Evolutionary conservation across 2,888 invertebrate species (phyloP).

Genomic region (Omphaloscelis lunosa): DNA sequence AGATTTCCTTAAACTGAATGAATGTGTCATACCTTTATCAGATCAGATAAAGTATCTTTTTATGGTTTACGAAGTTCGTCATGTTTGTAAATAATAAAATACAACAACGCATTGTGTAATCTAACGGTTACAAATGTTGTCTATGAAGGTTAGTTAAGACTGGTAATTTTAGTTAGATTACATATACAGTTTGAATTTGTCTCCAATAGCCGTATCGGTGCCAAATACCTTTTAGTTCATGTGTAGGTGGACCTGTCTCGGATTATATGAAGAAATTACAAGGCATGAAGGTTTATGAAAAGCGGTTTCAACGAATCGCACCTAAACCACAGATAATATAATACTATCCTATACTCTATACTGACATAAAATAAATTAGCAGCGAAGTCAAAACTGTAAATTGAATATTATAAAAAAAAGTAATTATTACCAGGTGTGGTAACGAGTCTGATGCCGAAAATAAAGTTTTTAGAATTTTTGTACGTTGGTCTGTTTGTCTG

Average conservation of each 20-base stretch:
- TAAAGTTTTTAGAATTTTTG: no score
- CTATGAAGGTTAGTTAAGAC: constrained; percentile 46
- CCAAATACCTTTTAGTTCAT: constrained; percentile 17
- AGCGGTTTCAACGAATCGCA: not conserved
- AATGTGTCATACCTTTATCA: constrained; percentile 54
- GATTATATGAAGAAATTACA: not conserved
- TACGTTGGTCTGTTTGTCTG: no score
- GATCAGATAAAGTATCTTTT: constrained; percentile 46
- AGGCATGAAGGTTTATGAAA: not conserved
- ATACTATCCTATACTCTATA: no score
- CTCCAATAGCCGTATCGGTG: constrained; percentile 27
- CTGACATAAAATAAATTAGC: no score
- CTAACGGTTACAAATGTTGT: constrained; percentile 7
- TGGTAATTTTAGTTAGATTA: constrained; percentile 46
- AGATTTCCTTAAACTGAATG: constrained; percentile 42
- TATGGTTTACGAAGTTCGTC: constrained; percentile 29
- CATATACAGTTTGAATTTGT: constrained; percentile 37
- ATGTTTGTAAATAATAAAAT: constrained; percentile 48
- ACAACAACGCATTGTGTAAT: constrained; percentile 34
- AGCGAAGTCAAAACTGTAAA: no score
- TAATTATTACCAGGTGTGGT: no score
- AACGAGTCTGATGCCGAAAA: no score
- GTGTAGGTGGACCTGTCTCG: not conserved
- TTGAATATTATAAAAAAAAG: no score
- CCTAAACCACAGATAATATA: no score